These are phyloP conservation scores for Himalopsyche anomala DNA, from an alignment of 2,888 invertebrate genomes.

Conservation along the genomic window DNA sequence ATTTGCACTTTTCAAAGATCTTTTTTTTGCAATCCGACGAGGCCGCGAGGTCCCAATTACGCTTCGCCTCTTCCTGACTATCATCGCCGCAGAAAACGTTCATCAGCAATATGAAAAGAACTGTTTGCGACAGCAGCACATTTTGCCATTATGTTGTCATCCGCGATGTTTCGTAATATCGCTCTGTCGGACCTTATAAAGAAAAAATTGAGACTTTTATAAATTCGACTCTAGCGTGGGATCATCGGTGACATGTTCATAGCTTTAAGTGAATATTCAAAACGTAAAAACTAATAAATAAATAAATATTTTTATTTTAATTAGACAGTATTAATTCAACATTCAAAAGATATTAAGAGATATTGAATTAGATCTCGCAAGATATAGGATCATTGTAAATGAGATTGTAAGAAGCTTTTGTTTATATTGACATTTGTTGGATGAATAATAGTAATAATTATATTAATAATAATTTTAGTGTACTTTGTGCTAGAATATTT, in stretches of 20 bases:
- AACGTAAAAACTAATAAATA: constrained; percentile 56
- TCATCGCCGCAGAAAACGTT: constrained; percentile 53
- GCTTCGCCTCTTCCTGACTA: constrained; percentile 59
- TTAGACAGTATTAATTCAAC: constrained; percentile 65
- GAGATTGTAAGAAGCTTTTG: constrained; percentile 61
- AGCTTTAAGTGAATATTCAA: constrained; percentile 64
- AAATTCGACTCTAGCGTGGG: constrained; percentile 54
- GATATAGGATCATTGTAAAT: constrained; percentile 65
- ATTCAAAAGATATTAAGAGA: constrained; percentile 66
- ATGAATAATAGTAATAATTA: constrained; percentile 64
- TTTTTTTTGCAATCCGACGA: background rate
- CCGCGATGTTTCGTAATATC: constrained; percentile 54
- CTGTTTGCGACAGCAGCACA: background rate
- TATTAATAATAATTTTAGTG: constrained; percentile 60
- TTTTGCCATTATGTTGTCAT: constrained; percentile 59
- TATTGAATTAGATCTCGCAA: constrained; percentile 65
- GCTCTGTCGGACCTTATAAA: constrained; percentile 46
- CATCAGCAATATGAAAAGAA: constrained; percentile 61
- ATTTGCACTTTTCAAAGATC: constrained; percentile 53
- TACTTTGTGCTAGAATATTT: constrained; percentile 65
- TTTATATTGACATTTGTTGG: constrained; percentile 64
- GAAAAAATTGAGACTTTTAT: constrained; percentile 50
- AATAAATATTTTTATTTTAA: constrained; percentile 64
- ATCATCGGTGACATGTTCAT: constrained; percentile 65
- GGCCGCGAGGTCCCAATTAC: background rate